A percentile compares a stretch with the other conserved stretches of the same genome.
These are phyloP conservation scores for Eupithecia subfuscata DNA, from an alignment of 2,888 invertebrate genomes.

Conservation along the genomic window DNA sequence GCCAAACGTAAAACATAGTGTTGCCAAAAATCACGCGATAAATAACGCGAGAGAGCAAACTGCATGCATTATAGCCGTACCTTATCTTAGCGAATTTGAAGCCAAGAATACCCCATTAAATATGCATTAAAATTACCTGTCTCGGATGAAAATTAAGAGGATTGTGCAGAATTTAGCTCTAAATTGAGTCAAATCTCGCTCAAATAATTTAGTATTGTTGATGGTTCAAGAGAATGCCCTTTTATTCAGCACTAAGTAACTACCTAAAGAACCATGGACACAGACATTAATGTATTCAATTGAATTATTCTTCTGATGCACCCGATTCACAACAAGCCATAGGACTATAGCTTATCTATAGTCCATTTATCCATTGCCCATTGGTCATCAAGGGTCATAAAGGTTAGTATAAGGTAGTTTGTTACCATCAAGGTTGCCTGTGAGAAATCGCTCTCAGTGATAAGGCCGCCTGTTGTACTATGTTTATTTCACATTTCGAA, in stretches of 20 bases:
- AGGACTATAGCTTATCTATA: no score
- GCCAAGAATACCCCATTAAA: conserved; percentile 84
- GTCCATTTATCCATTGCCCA: no score
- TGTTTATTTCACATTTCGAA: no score
- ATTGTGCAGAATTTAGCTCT: conserved; percentile 54
- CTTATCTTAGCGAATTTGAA: conserved; percentile 84
- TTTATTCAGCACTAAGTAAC: background rate
- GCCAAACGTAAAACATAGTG: conserved; percentile 51
- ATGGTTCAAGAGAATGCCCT: background rate
- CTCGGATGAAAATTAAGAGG: conserved; percentile 73
- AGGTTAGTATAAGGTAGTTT: no score
- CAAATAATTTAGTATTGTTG: background rate
- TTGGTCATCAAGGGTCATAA: no score
- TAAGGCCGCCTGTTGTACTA: no score
- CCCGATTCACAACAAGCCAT: background rate
- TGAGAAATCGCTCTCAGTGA: no score
- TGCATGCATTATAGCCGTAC: conserved; percentile 82
- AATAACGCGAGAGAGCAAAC: conserved; percentile 79
- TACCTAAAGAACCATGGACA: background rate
- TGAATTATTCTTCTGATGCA: background rate
- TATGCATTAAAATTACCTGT: conserved; percentile 85
- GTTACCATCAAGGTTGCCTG: no score
- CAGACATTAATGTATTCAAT: background rate
- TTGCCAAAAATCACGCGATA: conserved; percentile 84
- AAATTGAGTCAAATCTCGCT: conserved; percentile 6